Base-by-base conservation (phyloP, 2,797 vertebrate genomes). In the Dermochelys coriacea region DNA sequence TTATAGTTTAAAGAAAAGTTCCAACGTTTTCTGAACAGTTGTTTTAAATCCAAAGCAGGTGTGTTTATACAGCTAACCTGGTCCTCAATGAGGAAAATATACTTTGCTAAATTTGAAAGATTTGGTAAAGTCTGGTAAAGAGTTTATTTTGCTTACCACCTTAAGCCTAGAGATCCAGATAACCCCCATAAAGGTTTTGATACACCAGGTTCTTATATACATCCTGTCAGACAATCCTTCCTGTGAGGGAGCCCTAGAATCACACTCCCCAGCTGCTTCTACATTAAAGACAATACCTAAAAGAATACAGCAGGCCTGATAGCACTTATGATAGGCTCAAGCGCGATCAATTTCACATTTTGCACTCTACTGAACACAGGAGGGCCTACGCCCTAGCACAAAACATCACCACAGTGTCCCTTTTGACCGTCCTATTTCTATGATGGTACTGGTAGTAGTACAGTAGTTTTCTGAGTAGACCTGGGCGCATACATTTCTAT, bases 121-220 rank as follows among this genome's bases (percentile, higher is more conserved):
- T 78, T 37, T 80, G 83, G 83, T 6, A 2, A 84, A 15, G 27
- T 59, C 11, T 59, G 14, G 71, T n/a, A 41, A 21, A 84, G 5
- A 23, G 8, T 31, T 77, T 29, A 31, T 16, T 49, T 75, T 31
- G 41, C 45, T 77, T 77, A 49, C 45, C 15, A 77, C 1, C 50
- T 45, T 14, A 59, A 86, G 81, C 0, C 0, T 5, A 41, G 45
- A 52, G 59, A 75, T 11, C 37, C 57, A 55, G 0, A 64, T 75
- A 55, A 88, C 81, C 71, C 85, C 74, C 8, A 8, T 82, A 92
- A 80, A 6, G 12, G 10, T 23, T 23, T 59, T 16, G n/a, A 85
- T 12, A 78, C 0, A 75, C 14, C n/a, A 37, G 0, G 16, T 29
- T 37, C 81, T 5, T 82, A 78, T 1, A 1, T 50, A n/a, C 52